Evolutionary conservation across 2,113 vertebrate genomes (phyloP).

Genomic region (Chaenocephalus aceratus): DNA sequence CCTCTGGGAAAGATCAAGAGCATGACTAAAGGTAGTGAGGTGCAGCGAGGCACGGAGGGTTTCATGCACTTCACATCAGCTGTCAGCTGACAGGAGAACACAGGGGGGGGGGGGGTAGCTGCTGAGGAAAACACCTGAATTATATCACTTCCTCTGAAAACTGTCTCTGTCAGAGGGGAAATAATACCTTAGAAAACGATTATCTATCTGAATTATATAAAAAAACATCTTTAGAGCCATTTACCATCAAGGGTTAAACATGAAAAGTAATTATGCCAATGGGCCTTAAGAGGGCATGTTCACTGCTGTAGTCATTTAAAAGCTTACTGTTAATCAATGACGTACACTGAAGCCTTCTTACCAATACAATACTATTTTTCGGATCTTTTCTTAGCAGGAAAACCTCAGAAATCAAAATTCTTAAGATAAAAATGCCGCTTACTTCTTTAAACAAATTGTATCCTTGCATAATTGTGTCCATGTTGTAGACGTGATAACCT

Average conservation of each 20-base stretch:
- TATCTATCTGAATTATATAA: background rate
- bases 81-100: slow-evolving; percentile 46
- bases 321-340: background rate
- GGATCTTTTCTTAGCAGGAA: background rate
- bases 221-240: background rate
- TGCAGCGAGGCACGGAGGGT: slow-evolving; percentile 24
- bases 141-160: background rate
- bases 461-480: background rate
- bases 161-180: background rate
- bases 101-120: too few species aligned
- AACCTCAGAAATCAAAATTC: background rate
- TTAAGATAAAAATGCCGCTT: background rate
- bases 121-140: background rate
- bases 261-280: background rate
- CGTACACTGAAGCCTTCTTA: background rate
- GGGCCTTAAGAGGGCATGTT: background rate
- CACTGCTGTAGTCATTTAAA: background rate
- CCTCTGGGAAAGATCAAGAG: slow-evolving; percentile 97
- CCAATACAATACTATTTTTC: background rate
- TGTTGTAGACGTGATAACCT: background rate
- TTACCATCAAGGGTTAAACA: background rate
- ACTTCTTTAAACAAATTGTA: background rate
- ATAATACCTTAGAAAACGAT: background rate
- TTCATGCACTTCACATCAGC: slow-evolving; percentile 30
- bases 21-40: slow-evolving; percentile 95